phyloP scores from a whole-genome alignment of 2,113 vertebrate species.

The Phaethon lepturus region DNA sequence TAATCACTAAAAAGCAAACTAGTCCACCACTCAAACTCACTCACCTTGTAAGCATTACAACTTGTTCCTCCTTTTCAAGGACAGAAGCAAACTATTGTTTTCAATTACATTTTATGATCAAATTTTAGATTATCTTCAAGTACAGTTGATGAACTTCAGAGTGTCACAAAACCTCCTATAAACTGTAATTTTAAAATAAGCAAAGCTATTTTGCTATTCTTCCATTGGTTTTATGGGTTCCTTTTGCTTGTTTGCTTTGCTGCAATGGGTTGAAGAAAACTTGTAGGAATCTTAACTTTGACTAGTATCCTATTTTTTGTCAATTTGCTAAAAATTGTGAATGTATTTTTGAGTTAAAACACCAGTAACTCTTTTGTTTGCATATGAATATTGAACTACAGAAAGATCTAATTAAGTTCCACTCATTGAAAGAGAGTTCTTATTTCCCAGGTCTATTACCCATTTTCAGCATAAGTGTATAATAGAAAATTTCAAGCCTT shows the following conservation, averaged over 20 bases:
- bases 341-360: neutral
- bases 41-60: neutral
- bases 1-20: neutral
- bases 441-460: neutral
- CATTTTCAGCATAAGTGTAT: neutral
- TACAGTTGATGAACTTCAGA: neutral
- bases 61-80: neutral
- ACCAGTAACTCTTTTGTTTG: neutral
- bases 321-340: neutral
- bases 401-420: neutral
- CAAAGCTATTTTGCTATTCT: neutral
- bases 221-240: neutral
- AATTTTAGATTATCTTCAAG: neutral
- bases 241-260: neutral
- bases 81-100: neutral
- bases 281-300: neutral
- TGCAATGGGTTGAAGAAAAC: accelerated
- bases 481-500: neutral
- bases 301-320: neutral
- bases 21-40: neutral
- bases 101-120: neutral
- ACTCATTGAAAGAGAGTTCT: neutral
- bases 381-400: neutral
- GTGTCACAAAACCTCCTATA: neutral
- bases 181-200: neutral